phyloP scores from a whole-genome alignment of 2,888 invertebrate species.

The Miltochrista miniata region DNA sequence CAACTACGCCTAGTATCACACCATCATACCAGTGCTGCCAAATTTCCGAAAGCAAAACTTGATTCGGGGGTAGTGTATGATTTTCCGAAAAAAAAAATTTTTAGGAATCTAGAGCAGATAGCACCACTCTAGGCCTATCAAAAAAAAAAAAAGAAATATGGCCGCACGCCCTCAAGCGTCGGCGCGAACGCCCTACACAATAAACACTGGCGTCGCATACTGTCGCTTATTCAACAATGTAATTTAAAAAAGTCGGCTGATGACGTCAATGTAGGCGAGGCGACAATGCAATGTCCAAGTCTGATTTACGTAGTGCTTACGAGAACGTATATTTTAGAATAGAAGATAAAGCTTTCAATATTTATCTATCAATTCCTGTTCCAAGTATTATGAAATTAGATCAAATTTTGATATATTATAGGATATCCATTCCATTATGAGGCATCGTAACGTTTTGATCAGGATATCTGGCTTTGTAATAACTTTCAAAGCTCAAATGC shows the following conservation, averaged over 20 bases:
- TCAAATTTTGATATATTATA: no score
- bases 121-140: constrained; percentile 19
- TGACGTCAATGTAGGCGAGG: constrained; percentile 13
- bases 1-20: constrained; percentile 36
- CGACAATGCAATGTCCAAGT: constrained; percentile 12
- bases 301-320: no score
- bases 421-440: no score
- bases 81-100: background rate
- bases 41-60: constrained; percentile 31
- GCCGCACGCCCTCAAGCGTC: constrained; percentile 75
- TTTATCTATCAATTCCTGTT: constrained; percentile 9
- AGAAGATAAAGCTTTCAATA: background rate
- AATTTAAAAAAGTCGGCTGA: constrained; percentile 24
- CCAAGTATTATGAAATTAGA: background rate
- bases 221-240: constrained; percentile 42
- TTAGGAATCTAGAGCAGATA: constrained; percentile 6
- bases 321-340: background rate
- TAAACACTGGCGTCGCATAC: constrained; percentile 38
- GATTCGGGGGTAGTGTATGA: constrained; percentile 13
- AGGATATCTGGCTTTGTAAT: no score
- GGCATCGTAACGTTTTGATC: no score
- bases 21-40: constrained; percentile 42
- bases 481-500: background rate
- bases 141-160: constrained; percentile 48
- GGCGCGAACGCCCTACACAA: constrained; percentile 54